These are phyloP conservation scores for Nicator chloris DNA, from an alignment of 2,113 vertebrate species.

Conservation along the genomic window DNA sequence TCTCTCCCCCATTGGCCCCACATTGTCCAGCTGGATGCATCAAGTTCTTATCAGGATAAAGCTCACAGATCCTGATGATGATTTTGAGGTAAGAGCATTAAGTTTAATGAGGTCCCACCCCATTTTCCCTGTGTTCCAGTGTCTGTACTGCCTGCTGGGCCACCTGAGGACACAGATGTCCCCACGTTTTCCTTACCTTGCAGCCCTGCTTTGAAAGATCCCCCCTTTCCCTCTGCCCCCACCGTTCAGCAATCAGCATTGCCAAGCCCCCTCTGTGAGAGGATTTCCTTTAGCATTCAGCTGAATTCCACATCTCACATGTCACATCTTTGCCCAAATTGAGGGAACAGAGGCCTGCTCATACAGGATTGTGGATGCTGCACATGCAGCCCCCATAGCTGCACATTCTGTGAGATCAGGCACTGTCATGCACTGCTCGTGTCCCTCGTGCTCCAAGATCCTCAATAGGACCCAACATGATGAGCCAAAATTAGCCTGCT, in stretches of 20 bases:
- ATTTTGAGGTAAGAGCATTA: not conserved
- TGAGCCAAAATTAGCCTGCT: not conserved
- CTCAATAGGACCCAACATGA: accelerated
- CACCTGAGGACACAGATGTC: not conserved
- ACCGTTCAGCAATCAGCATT: not conserved
- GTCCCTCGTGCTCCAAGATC: not conserved
- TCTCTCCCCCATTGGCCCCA: accelerated
- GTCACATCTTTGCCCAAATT: not conserved
- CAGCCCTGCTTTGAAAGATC: not conserved
- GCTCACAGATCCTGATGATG: accelerated
- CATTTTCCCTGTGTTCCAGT: not conserved
- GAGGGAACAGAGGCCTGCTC: not conserved
- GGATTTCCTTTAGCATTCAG: not conserved
- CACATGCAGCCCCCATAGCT: not conserved
- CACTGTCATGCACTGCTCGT: accelerated
- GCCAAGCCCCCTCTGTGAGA: accelerated
- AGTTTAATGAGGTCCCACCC: accelerated
- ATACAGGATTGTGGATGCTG: accelerated
- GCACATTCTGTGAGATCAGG: accelerated
- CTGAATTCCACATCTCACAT: not conserved
- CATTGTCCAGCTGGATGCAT: not conserved
- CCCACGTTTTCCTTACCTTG: not conserved
- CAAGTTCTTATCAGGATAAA: not conserved
- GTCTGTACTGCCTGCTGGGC: not conserved
- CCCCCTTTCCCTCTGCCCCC: not conserved